Evolutionary conservation across 2,113 vertebrate species (phyloP).

Genomic region (Gnathonemus echidnorhynchus): DNA sequence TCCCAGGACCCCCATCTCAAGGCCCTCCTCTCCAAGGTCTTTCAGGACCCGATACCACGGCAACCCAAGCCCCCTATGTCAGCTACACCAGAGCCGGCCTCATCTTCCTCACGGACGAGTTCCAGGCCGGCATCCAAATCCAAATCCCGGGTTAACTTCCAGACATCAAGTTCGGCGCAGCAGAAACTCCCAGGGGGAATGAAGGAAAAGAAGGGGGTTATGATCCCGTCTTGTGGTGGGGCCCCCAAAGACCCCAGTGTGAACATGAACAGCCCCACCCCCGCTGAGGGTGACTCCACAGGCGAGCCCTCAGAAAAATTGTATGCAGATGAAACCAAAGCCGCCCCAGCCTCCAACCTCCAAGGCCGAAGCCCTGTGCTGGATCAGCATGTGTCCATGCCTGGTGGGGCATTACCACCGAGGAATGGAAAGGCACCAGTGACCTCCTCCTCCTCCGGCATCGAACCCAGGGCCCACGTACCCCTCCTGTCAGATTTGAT

Average conservation of each 20-base stretch:
- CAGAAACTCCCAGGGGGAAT: neutral
- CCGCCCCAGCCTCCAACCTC: neutral
- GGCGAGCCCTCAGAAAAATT: neutral
- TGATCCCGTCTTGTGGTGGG: neutral
- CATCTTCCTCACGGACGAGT: neutral
- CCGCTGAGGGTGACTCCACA: neutral
- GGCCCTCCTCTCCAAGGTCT: slow-evolving; percentile 47
- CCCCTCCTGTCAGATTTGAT: slow-evolving; percentile 64
- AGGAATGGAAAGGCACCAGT: slow-evolving; percentile 11
- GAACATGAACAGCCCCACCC: neutral
- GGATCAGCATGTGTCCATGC: neutral
- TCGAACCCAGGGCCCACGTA: neutral
- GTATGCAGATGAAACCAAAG: neutral
- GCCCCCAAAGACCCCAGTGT: neutral
- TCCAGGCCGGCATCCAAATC: neutral
- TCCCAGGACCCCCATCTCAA: slow-evolving; percentile 61
- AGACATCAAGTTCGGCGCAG: neutral
- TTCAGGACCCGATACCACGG: slow-evolving; percentile 35
- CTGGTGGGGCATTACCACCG: slow-evolving; percentile 8
- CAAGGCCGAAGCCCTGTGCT: neutral
- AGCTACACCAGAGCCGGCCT: neutral
- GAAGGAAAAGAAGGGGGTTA: neutral
- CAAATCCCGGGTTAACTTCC: neutral
- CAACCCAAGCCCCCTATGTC: neutral
- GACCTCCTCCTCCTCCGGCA: neutral